A percentile compares a stretch with the other conserved stretches of the same genome.
These are phyloP conservation scores for Apis laboriosa DNA, from an alignment of 1,140 invertebrate species.

Conservation along the genomic window DNA sequence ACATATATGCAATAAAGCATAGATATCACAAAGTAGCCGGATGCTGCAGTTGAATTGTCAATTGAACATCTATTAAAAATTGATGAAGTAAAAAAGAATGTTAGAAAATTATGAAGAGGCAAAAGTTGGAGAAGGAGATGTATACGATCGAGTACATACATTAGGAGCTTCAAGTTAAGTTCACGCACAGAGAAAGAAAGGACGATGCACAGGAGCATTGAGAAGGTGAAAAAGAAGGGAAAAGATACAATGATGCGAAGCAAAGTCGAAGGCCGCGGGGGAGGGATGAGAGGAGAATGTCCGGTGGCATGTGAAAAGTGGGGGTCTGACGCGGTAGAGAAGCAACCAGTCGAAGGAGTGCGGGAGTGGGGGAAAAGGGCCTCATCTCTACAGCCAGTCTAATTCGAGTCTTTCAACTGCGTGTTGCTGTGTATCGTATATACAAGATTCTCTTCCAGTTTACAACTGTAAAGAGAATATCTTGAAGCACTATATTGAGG, in stretches of 20 bases:
- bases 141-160: slow-evolving; percentile 13
- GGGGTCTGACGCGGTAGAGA: slow-evolving; percentile 49
- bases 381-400: slow-evolving; percentile 66
- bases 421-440: slow-evolving; percentile 54
- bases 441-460: slow-evolving; percentile 42
- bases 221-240: slow-evolving; percentile 36
- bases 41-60: slow-evolving; percentile 38
- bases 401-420: slow-evolving; percentile 57
- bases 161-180: slow-evolving; percentile 34
- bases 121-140: neutral
- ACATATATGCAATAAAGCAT: slow-evolving; percentile 42
- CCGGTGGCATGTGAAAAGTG: slow-evolving; percentile 60
- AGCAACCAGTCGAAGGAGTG: slow-evolving; percentile 55
- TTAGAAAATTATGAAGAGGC: slow-evolving; percentile 16
- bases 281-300: slow-evolving; percentile 51
- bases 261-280: slow-evolving; percentile 17
- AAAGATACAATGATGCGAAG: slow-evolving; percentile 49
- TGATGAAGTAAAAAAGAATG: neutral
- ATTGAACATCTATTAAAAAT: slow-evolving; percentile 40
- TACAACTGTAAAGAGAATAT: slow-evolving; percentile 32
- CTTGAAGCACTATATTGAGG: slow-evolving; percentile 13
- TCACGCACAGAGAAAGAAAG: slow-evolving; percentile 44
- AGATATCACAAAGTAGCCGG: slow-evolving; percentile 24
- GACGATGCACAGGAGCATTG: slow-evolving; percentile 17
- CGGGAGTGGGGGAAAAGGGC: slow-evolving; percentile 51